Base-by-base conservation (phyloP, 2,888 invertebrate species). In the Drosophila tanythrix region DNA sequence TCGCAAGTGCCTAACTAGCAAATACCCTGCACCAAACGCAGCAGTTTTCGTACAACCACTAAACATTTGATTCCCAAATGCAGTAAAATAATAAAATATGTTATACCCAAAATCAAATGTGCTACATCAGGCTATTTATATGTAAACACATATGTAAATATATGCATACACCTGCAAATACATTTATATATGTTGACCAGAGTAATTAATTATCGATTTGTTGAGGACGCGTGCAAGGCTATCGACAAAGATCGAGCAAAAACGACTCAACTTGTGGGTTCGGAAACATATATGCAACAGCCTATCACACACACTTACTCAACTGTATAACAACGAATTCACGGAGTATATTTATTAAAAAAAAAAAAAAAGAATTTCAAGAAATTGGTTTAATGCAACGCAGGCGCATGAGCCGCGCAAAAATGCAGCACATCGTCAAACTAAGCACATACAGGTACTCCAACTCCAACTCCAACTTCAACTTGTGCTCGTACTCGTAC, bases 361-460 rank as follows among this genome's bases (percentile, higher is more conserved):
- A 59, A 50, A 59, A 61, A 51, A 25, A 35, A 58, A n/a, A 86
- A 83, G 76, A 76, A 88, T 88, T 76, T 86, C 65, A 64, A 86
- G 81, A 83, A 83, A 88, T 86, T 83, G 74, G 86, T 88, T 77
- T 70, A 76, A 80, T 82, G 80, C 86, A 79, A 64, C 64, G 51
- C 76, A 62, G 68, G 61, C 56, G 56, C 60, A 64, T 18, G 46
- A 65, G 74, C 35, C 55, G 35, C 43, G 25, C 64, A 40, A 46
- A 70, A 57, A 58, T 36, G 46, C 63, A 31, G 46, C n/a, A 35
- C 33, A 65, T 56, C 56, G 40, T 38, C 56, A 57, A 57, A 31
- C 31, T 29, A 43, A 10, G 21, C 57, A 31, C 15, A 31, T 31
- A 31, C 40, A 57, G 56, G 38, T 27, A 56, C 56, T 56, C 27